Conservation (phyloP, 2,888 invertebrate species). For the Chaetogeoica ovagalla region DNA sequence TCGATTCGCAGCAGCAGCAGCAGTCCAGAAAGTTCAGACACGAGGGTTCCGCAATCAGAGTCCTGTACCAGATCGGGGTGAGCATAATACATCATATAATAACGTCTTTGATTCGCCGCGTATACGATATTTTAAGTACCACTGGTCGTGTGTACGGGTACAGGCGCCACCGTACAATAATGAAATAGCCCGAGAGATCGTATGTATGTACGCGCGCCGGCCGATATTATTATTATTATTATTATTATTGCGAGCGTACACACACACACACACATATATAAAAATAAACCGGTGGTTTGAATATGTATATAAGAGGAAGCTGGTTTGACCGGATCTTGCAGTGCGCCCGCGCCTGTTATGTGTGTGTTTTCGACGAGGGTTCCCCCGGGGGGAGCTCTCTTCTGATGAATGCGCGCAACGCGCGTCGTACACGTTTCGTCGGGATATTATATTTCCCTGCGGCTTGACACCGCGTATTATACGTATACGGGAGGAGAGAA, state of each 20-base stretch:
- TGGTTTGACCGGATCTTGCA: slow-evolving; percentile 44
- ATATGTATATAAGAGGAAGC: slow-evolving; percentile 21
- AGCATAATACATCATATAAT: not conserved
- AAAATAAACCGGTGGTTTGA: slow-evolving; percentile 39
- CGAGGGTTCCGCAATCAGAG: slow-evolving; percentile 26
- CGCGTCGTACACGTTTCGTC: not conserved
- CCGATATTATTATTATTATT: slow-evolving; percentile 16
- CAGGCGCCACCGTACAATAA: slow-evolving; percentile 32
- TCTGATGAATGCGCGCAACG: not conserved
- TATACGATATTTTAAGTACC: slow-evolving; percentile 23
- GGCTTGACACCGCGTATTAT: not conserved
- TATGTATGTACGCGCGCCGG: not conserved
- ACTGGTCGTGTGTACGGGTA: slow-evolving; percentile 12
- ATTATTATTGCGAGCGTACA: slow-evolving; percentile 32
- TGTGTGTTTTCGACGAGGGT: slow-evolving; percentile 13
- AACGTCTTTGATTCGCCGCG: not conserved
- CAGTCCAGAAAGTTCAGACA: slow-evolving; percentile 44
- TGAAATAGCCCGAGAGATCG: slow-evolving; percentile 24
- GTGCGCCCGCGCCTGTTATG: not conserved
- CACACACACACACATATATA: not conserved
- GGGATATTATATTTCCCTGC: slow-evolving; percentile 7
- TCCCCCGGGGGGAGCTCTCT: slow-evolving; percentile 25
- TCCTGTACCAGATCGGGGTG: slow-evolving; percentile 44
- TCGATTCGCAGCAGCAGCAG: slow-evolving; percentile 5
- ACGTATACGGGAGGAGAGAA: too few species aligned